phyloP scores from a whole-genome alignment of 2,797 vertebrate genomes.

The Acomys russatus region DNA sequence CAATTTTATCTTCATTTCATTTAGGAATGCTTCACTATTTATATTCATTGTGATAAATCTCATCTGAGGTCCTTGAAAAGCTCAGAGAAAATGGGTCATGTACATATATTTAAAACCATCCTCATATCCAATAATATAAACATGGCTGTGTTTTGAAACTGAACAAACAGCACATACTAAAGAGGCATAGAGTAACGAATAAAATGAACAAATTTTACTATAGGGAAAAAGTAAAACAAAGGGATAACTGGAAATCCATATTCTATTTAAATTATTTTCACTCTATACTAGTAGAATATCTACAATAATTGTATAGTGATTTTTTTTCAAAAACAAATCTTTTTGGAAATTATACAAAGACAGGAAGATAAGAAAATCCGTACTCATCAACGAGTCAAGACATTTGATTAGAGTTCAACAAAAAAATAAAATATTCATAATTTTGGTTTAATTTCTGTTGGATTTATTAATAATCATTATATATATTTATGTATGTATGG shows the following conservation, averaged over 20 bases:
- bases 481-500: conserved; percentile 88
- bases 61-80: background rate
- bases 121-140: background rate
- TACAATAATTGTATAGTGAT: conserved; percentile 43
- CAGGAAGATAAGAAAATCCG: conserved; percentile 52
- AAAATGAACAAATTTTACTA: background rate
- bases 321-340: conserved; percentile 13
- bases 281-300: background rate
- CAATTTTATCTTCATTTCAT: background rate
- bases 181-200: background rate
- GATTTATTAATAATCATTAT: conserved; percentile 92
- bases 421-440: conserved; percentile 86
- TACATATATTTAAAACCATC: background rate
- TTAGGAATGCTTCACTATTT: background rate
- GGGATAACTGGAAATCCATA: background rate
- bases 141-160: conserved; percentile 10
- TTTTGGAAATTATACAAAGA: conserved; percentile 59
- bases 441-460: conserved; percentile 88
- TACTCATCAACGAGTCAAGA: conserved; percentile 60
- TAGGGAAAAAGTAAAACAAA: background rate
- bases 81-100: background rate
- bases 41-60: background rate
- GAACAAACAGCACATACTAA: background rate
- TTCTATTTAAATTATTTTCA: conserved; percentile 31
- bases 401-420: conserved; percentile 72